phyloP scores from a whole-genome alignment of 2,113 vertebrate genomes.

The Bubo blakistoni region DNA sequence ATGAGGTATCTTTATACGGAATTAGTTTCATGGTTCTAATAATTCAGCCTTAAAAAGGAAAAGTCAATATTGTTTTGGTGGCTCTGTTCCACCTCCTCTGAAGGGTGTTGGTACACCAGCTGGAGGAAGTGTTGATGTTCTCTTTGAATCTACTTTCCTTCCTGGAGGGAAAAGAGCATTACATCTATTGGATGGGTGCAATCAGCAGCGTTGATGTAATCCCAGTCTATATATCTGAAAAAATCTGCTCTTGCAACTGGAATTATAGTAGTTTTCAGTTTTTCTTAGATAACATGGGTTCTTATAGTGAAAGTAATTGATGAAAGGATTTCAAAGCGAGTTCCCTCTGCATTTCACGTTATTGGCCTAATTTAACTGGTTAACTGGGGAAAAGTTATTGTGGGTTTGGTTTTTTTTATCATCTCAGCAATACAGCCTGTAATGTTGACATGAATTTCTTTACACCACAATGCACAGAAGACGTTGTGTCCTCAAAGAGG shows the following conservation, averaged over 20 bases:
- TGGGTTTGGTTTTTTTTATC: background rate
- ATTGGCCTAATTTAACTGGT: background rate
- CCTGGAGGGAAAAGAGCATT: background rate
- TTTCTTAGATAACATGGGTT: background rate
- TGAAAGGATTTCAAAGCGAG: constrained; percentile 13
- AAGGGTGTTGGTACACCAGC: background rate
- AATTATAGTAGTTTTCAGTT: background rate
- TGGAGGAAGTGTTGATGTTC: background rate
- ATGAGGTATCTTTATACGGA: background rate
- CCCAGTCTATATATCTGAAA: background rate
- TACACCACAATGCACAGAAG: background rate
- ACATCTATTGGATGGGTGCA: background rate
- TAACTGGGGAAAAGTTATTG: constrained; percentile 33
- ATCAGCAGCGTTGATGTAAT: rapidly evolving
- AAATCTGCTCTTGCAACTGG: background rate
- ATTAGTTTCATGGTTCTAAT: background rate
- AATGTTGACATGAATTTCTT: constrained; percentile 38
- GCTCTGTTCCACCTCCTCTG: background rate
- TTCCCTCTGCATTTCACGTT: constrained; percentile 10
- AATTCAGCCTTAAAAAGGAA: background rate
- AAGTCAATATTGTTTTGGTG: background rate
- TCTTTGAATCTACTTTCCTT: background rate
- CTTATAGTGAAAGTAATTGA: background rate
- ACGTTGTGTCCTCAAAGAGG: background rate
- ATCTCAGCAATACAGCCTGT: background rate